Evolutionary conservation across 2,113 vertebrate species (phyloP), one percentile per base, ranked within the genome.

Genomic region (Passer domesticus): DNA sequence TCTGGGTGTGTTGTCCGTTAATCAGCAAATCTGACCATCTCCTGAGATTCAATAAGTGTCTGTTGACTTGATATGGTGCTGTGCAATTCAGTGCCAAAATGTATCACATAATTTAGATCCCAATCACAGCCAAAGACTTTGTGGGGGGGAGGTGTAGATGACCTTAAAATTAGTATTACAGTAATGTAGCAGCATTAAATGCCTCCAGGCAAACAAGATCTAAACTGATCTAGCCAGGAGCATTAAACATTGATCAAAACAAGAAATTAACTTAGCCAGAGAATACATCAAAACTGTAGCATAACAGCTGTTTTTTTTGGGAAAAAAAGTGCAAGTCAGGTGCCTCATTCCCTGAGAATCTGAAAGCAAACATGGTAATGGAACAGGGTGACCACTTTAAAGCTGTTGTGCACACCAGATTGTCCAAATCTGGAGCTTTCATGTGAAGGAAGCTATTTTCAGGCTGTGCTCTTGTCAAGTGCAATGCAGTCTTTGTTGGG

Each of bases 231-330:
- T 83, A 90, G 66, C 94, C 84, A 89, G 82, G 31, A 94, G 72
- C 72, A 52, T 96, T 92, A 97, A 91, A 70, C 72, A 88, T 86
- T 93, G 33, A 67, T 83, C 85, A 93, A 86, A 95, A 83, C 62
- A 78, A 92, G 84, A 88, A 88, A 83, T 73, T 60, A 91, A 73
- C 35, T 85, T 95, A 93, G 41, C 69, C 49, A 66, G 63, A 76
- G 63, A 86, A 87, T 88, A 86, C 86, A 93, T 90, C 75, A 93
- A 70, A 93, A 67, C 64, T 37, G 22, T 53, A 52, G 50, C 60
- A 37, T 53, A 91, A 43, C 59, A 83, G 27, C 80, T 94, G 83
- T 30, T 69, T 83, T 91, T 83, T 88, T 58, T n/a, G n/a, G 25
- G 63, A 53, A 62, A 63, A 63, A 82, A 83, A 20, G 31, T 66